Evolutionary conservation across 1,140 invertebrate species (phyloP), one percentile per base, ranked within the genome.

Genomic region (Proctacanthus coquilletti): DNA sequence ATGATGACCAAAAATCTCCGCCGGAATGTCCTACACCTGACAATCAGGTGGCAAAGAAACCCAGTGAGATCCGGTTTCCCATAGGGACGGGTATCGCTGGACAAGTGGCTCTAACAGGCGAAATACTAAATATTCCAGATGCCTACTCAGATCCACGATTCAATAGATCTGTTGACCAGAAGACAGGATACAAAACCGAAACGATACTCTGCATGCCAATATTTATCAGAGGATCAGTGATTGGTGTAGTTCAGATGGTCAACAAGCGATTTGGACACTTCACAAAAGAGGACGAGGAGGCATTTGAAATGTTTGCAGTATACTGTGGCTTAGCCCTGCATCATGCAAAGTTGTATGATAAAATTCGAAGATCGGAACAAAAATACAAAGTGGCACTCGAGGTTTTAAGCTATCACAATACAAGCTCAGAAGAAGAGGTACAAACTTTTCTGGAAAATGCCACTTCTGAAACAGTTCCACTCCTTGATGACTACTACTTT

Each of bases 231-330:
- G 72, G 73, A 13, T 67, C 66, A 43, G 71, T 84, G 8, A 82
- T 84, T 35, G 84, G 83, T 6, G 83, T 89, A 2, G 79, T 89
- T 3, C 84, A 89, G 62, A 87, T 88, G 83, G 80, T 87, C 0
- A 87, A 87, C 53, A 87, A 87, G 58, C 60, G 71, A 17, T 59
- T 65, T 21, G 77, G 76, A 3, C 53, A 56, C 17, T 87, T 87
- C 51, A 80, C 69, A 10, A 73, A 71, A 43, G 71, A 76, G 35
- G 84, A 89, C 50, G 81, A 86, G 61, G 75, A 79, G 46, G 74
- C 79, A 2, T 89, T 89, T 62, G 75, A 83, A 57, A 79, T 74
- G 31, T 87, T 87, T 54, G 82, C 84, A 1, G 71, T 83, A 13
- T 88, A 87, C 51, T 88, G 84, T 56, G 84, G 84, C 0, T 60